A percentile compares a stretch with the other conserved stretches of the same genome.
phyloP scores from a whole-genome alignment of 92 coral and sea anemone genomes.

The Plumapathes pennacea region DNA sequence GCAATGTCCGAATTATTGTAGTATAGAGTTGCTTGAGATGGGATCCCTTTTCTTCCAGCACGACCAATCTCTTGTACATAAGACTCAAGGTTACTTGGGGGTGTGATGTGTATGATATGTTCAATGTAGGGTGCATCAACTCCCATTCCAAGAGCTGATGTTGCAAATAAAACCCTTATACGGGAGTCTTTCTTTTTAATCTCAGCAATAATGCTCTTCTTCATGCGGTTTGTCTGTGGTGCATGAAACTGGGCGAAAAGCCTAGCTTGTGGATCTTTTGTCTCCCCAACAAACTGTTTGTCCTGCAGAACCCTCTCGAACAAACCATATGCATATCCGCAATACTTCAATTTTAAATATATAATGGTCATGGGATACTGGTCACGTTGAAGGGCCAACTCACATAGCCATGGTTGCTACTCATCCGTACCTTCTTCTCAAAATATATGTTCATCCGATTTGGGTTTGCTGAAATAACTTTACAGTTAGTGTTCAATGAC shows the following conservation, averaged over 20 bases:
- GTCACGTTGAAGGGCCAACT: constrained; percentile 46
- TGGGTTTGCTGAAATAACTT: constrained; percentile 50
- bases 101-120: constrained; percentile 47
- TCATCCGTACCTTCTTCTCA: constrained; percentile 44
- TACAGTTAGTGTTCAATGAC: constrained; percentile 7
- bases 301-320: constrained; percentile 13
- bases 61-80: constrained; percentile 66
- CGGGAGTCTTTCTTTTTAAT: constrained; percentile 45
- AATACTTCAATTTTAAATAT: constrained; percentile 48
- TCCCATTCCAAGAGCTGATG: constrained; percentile 74
- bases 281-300: constrained; percentile 54
- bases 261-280: constrained; percentile 42
- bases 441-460: constrained; percentile 53
- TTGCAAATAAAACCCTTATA: constrained; percentile 50
- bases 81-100: constrained; percentile 49
- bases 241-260: constrained; percentile 65
- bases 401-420: constrained; percentile 36
- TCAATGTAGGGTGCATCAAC: constrained; percentile 55
- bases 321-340: constrained; percentile 45
- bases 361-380: constrained; percentile 65
- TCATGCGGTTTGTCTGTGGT: constrained; percentile 59
- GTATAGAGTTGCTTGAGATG: constrained; percentile 38
- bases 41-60: constrained; percentile 53
- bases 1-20: constrained; percentile 57
- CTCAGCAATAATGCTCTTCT: constrained; percentile 36